Conservation (phyloP, 92 coral and sea anemone species). For the Palythoa heliodiscus region DNA sequence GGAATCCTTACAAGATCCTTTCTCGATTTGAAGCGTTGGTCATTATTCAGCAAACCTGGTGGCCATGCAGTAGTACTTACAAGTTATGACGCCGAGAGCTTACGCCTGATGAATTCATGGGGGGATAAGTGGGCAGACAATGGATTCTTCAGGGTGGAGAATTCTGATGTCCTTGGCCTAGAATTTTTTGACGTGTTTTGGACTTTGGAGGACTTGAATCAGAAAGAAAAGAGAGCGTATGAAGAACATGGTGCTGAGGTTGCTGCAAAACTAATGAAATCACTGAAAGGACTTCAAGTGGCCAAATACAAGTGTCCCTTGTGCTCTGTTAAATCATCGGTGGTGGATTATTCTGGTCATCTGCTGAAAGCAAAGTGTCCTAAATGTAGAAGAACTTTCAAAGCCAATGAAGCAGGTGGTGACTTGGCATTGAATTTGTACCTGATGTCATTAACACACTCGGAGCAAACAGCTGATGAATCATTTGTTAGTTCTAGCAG, state of each 20-base stretch:
- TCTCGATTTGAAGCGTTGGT: slow-evolving; percentile 38
- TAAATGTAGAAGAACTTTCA: neutral
- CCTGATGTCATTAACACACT: neutral
- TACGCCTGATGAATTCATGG: slow-evolving; percentile 71
- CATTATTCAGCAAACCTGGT: neutral
- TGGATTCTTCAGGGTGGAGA: slow-evolving; percentile 66
- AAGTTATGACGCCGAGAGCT: slow-evolving; percentile 53
- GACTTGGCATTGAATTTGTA: neutral
- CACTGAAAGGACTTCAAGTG: neutral
- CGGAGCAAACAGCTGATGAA: no score
- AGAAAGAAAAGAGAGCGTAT: neutral
- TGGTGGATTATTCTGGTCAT: neutral
- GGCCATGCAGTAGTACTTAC: slow-evolving; percentile 71
- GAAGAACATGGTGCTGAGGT: neutral
- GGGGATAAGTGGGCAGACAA: slow-evolving; percentile 53
- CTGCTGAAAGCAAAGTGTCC: neutral
- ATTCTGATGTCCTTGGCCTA: slow-evolving; percentile 64
- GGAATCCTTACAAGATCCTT: slow-evolving; percentile 48
- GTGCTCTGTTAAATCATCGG: neutral
- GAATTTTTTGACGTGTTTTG: slow-evolving; percentile 54
- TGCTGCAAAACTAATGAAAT: neutral
- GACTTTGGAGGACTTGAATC: neutral
- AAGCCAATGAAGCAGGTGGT: neutral
- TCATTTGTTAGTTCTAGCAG: no score
- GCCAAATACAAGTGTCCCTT: neutral